Base-by-base conservation (phyloP, 2,888 invertebrate species). In the Apodemia zela region DNA sequence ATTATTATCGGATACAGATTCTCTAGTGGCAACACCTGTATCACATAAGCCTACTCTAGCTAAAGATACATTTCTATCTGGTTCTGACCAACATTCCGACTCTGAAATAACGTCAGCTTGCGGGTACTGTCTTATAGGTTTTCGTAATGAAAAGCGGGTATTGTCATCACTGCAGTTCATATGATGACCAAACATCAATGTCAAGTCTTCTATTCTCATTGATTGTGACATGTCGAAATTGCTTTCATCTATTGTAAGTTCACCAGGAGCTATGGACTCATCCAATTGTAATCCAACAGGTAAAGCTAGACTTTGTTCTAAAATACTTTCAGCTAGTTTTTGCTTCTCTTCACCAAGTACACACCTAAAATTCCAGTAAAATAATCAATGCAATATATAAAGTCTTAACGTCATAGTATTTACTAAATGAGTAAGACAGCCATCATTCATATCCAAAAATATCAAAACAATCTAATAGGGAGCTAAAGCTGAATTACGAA, bases 1-100 rank as follows among this genome's bases (percentile, higher is more conserved):
- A 64, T 85, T 85, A 63, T 81, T 86, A 61, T 87, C 89, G 0
- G 86, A 79, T 29, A 75, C 72, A 1, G 80, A 77, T 67, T 86
- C 87, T 29, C 75, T 75, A 3, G 74, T 71, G 13, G 72, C 75
- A 2, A 84, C 75, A 3, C 85, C 86, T 1, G 87, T 85, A 67
- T 86, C 82, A 61, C 84, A 84, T 11, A 90, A 78, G 0, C 97
- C 97, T 29, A 97, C 97, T 68, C 97, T 93, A 0, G 96, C 96
- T 66, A 95, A 85, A 0, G 97, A 97, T 2, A 97, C 96, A 66
- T 94, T 94, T 59, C 96, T 93, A 77, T 97, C 97, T 0, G 97
- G 97, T 77, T 97, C 97, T 0, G 97, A 97, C 95, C 97, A 97
- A 42, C 96, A 94, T 78, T 97, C 97, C 0, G 97, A 96, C 77